Base-by-base conservation (phyloP, 2,797 vertebrate genomes). In the Enteromius unitaeniatus region DNA sequence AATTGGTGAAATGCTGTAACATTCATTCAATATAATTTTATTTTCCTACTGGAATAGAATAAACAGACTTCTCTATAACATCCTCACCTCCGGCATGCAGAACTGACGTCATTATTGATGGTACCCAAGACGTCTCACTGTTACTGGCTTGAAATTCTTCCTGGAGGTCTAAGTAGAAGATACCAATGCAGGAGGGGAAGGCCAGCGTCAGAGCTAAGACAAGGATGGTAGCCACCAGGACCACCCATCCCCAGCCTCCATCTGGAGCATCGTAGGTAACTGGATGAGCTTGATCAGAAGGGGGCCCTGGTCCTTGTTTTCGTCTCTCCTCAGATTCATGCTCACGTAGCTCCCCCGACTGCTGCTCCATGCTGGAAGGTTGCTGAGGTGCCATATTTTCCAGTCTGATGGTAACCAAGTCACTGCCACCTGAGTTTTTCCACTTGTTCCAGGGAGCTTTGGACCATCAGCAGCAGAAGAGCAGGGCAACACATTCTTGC, bases 91-190 rank as follows among this genome's bases (percentile, higher is more conserved):
- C 97, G 13, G 95, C 96, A 0, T 99, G 95, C 53, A 99, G 93
- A 90, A 94, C 93, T 0, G 97, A 95, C 0, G 93, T 96, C 94
- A 97, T 95, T 91, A 99, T 97, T 89, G 98, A 98, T 0, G 97
- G 97, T 86, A 98, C 96, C 97, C 97, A 99, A 0, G 97, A 98
- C 0, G 96, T 98, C 89, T 97, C 91, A 0, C 97, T 98, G 88
- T 97, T 99, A 93, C 93, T 93, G 85, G 97, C 96, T 3, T 95
- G 90, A 87, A 99, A 99, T 65, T 98, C 96, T 0, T 11, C 92
- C 93, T 98, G 97, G 75, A 99, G 93, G 69, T 99, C 97, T 0
- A 90, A 96, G 95, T 97, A 99, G 93, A 97, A 98, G 91, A 99
- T 91, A 0, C 97, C 96, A 0, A 96, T 89, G 31, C 96, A 97